phyloP scores from a whole-genome alignment of 92 coral and sea anemone species.

The Ricordea florida region DNA sequence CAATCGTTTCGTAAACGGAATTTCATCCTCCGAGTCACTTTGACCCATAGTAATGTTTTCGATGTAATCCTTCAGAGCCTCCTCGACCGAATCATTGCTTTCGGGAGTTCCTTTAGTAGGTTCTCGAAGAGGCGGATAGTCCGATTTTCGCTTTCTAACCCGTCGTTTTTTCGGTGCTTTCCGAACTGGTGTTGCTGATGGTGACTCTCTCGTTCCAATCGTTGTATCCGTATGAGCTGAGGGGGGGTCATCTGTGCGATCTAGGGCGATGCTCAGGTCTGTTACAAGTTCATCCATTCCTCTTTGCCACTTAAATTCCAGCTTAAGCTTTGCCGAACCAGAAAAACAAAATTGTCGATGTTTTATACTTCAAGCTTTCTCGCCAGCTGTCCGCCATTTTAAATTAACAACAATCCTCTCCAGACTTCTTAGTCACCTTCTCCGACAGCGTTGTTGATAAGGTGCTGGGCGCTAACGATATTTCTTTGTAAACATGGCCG shows the following conservation, averaged over 20 bases:
- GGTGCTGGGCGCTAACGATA: no score
- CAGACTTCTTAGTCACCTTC: no score
- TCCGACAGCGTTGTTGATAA: no score
- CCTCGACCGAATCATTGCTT: conserved; percentile 96
- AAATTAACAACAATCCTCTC: not conserved
- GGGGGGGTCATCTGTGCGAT: conserved; percentile 76
- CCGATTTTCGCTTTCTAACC: conserved; percentile 87
- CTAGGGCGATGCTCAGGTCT: conserved; percentile 75
- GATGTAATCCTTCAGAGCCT: conserved; percentile 92
- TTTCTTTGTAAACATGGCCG: not conserved
- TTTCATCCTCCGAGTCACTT: conserved; percentile 84
- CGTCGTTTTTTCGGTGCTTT: conserved; percentile 80
- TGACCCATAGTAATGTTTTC: conserved; percentile 91
- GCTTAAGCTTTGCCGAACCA: no score
- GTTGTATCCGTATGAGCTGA: conserved; percentile 89
- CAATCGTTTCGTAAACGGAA: conserved; percentile 64
- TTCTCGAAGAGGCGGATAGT: conserved; percentile 80
- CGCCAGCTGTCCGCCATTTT: conserved; percentile 29
- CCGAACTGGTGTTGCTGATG: conserved; percentile 81
- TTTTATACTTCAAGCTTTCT: not conserved
- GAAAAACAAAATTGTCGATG: not conserved
- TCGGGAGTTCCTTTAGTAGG: conserved; percentile 84
- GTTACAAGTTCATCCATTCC: conserved; percentile 84
- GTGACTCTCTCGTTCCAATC: conserved; percentile 80
- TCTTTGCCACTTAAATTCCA: not conserved